Evolutionary conservation across 2,113 vertebrate genomes (phyloP).

Genomic region (Gallinago undulata): DNA sequence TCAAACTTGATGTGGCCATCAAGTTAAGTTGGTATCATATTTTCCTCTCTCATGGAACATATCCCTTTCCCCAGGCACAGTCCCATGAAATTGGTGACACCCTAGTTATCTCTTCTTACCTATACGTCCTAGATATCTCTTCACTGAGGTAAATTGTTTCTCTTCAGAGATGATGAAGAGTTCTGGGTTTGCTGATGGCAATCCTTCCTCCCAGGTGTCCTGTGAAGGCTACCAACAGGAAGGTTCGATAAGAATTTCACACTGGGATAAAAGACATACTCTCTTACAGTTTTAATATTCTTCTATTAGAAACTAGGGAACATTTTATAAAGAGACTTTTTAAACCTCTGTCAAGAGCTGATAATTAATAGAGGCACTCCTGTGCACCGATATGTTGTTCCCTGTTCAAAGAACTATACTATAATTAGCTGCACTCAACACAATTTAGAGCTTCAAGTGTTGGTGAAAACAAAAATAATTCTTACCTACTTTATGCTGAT

Average conservation of each 20-base stretch:
- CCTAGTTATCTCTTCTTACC: no score
- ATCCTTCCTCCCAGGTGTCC: neutral
- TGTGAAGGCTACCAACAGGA: neutral
- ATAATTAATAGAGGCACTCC: neutral
- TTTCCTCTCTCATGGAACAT: neutral
- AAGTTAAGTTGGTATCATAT: neutral
- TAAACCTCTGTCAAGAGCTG: neutral
- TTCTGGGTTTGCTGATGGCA: neutral
- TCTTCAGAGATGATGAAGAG: neutral
- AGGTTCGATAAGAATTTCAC: neutral
- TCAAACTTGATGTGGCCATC: neutral
- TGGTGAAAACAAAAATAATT: conserved; percentile 52
- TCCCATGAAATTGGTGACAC: neutral
- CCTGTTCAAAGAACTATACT: neutral
- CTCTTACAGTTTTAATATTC: neutral
- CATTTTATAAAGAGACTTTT: neutral
- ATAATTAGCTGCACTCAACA: neutral
- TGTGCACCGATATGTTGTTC: neutral
- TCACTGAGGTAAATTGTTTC: neutral
- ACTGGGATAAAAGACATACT: neutral
- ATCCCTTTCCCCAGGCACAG: neutral
- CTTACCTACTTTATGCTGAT: neutral
- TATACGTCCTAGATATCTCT: neutral
- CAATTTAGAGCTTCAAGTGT: conserved; percentile 14
- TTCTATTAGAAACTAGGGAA: neutral